Base-by-base conservation (phyloP, 2,888 invertebrate species). In the Helicoverpa assulta region DNA sequence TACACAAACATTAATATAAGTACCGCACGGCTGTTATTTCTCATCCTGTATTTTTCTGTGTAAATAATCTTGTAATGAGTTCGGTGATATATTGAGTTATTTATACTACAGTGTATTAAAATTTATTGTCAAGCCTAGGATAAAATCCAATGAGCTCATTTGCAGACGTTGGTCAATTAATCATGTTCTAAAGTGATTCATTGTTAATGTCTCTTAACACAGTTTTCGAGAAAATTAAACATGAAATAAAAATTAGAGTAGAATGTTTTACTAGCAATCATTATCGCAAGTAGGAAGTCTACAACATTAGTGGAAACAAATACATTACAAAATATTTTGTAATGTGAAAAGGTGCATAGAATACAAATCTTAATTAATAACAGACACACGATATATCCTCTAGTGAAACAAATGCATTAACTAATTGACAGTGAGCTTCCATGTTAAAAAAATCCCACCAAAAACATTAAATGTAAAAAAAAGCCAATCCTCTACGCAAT, bases 61-160 rank as follows among this genome's bases (percentile, higher is more conserved):
- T 70, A 81, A 73, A 73, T 73, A 67, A 68, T 74, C 52, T 78
- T 70, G 70, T 84, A 75, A 82, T 83, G 81, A 81, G 65, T 70
- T 67, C 69, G 65, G 67, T 72, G 78, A 73, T 65, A 76, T 70
- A 70, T 78, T 57, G 81, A 77, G 81, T 78, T 81, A 83, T 81
- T 81, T 81, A 73, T 69, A 69, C 67, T 66, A 75, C 43, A 40
- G 18, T 26, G 75, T 72, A 68, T 55, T 78, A 60, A 75, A 83
- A 81, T 81, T 72, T 83, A 81, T 78, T 78, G 70, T 83, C 70
- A 69, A 72, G 59, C 14, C 65, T 80, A 80, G 56, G 18, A 58
- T 65, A 37, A 47, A 70, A 68, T 65, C 68, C 61, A 67, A 67
- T 71, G 75, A 76, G 72, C 58, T 81, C 73, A 74, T 74, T 77